These are phyloP conservation scores for Phytoseiulus persimilis DNA, from an alignment of 2,888 invertebrate genomes.

Conservation along the genomic window DNA sequence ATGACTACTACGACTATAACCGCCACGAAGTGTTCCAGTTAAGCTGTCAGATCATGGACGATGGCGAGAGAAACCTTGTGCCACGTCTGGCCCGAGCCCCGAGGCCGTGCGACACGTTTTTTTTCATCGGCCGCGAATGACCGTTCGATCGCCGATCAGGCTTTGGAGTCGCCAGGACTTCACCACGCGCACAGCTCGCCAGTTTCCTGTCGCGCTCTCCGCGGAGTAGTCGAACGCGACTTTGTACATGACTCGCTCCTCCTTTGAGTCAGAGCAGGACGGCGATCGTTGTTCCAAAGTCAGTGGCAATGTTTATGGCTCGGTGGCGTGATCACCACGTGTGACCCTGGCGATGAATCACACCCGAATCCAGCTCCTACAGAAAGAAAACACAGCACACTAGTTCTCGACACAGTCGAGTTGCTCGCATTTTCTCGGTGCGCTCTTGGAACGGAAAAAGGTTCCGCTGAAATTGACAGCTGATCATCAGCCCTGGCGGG, in stretches of 20 bases:
- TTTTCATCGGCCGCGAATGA: not conserved
- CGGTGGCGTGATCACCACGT: conserved; percentile 5
- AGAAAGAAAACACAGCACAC: not conserved
- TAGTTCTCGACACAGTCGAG: not conserved
- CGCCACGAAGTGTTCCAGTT: not conserved
- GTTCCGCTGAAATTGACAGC: not conserved
- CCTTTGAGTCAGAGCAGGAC: not conserved
- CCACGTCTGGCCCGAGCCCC: not conserved
- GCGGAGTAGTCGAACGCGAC: not conserved
- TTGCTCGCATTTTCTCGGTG: not conserved
- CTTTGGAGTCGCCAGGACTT: not conserved
- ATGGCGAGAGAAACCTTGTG: not conserved
- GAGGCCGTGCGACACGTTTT: not conserved
- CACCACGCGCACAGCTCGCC: no score
- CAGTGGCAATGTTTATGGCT: not conserved
- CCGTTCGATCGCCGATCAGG: not conserved
- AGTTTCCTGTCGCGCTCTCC: no score
- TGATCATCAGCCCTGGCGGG: not conserved
- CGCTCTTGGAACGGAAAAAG: not conserved
- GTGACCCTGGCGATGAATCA: not conserved
- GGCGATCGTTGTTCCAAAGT: not conserved
- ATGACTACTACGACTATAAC: not conserved
- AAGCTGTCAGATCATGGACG: not conserved
- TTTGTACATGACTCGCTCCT: not conserved
- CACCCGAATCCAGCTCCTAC: not conserved